Percentiles rank a stretch among this genome's conserved stretches.
These are phyloP conservation scores for Spea bombifrons DNA, from an alignment of 2,113 vertebrate species.

Conservation along the genomic window DNA sequence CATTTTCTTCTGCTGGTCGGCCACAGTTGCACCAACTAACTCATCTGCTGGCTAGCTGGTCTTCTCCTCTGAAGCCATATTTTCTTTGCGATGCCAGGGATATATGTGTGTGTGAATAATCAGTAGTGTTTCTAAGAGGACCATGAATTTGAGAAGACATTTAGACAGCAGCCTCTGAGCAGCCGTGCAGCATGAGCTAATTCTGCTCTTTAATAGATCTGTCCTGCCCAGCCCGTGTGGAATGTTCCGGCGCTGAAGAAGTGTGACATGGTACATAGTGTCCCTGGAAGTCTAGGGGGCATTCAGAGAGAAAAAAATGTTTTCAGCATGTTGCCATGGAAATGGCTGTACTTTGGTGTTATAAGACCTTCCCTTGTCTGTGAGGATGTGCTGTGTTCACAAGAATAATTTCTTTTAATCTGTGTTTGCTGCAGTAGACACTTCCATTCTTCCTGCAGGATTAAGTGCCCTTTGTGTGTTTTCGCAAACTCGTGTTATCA, in stretches of 20 bases:
- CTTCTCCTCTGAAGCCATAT: too few species aligned
- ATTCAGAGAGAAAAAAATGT: background rate
- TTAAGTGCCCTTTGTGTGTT: too few species aligned
- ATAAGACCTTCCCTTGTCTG: background rate
- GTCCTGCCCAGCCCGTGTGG: background rate
- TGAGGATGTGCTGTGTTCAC: background rate
- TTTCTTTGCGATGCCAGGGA: too few species aligned
- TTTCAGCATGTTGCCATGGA: conserved; percentile 1
- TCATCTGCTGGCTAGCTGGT: too few species aligned
- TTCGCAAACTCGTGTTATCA: background rate
- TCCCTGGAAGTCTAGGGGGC: background rate
- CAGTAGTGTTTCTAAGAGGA: background rate
- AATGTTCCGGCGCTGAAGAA: background rate
- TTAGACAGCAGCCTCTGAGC: background rate
- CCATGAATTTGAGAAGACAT: background rate
- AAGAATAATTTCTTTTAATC: background rate
- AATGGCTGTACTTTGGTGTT: background rate
- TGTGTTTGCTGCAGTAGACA: background rate
- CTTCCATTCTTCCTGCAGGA: background rate
- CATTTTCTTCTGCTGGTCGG: too few species aligned
- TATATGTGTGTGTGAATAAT: too few species aligned
- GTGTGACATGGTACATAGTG: conserved; percentile 11
- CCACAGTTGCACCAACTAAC: too few species aligned
- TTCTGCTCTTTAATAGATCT: background rate
- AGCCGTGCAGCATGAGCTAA: background rate